Evolutionary conservation across 2,797 vertebrate genomes (phyloP), one percentile per base, ranked within the genome.

Genomic region (Clarias platycephalus): DNA sequence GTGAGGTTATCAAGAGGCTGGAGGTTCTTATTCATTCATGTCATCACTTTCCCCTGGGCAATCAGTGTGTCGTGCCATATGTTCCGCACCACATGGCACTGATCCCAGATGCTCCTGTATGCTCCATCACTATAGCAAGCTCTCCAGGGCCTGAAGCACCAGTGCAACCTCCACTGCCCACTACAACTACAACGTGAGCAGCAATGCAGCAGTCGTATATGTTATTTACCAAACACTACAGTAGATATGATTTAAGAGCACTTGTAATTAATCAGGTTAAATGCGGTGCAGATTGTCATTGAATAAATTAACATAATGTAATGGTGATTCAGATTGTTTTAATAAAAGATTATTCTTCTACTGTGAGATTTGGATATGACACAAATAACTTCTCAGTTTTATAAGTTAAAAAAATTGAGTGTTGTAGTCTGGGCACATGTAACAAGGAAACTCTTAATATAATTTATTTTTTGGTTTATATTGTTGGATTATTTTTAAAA

Each of bases 1-100:
- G 94, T 62, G 96, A 97, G 91, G 96, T 97, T 88, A 92, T 99
- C 89, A 95, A 92, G 80, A 76, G 88, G n/a, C 95, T 99, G 18
- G 95, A 97, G 64, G 89, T 89, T 70, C 84, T 97, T 90, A 93
- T 97, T 89, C 94, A 95, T 74, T 86, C 72, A 55, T 91, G 95
- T 80, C 94, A 95, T 84, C 93, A 92, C 26, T 92, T 88, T 9
- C 63, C 78, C 1, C 57, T 70, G 37, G 24, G 63, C 55, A 76
- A 75, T 77, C 81, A 79, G 1, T 84, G 70, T 81, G 34, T 34
- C 84, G 40, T 82, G 90, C 75, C 85, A 92, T 79, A 94, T 90
- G 72, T 85, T 92, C 80, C 94, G 93, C 86, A 82, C 63, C 86
- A 83, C 63, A 10, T 84, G 75, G 80, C 87, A 80, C 40, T 88